Percentiles rank a stretch among this genome's conserved stretches.
Evolutionary conservation across 2,113 vertebrate species (phyloP).

Genomic region (Mormyrus lacerda): DNA sequence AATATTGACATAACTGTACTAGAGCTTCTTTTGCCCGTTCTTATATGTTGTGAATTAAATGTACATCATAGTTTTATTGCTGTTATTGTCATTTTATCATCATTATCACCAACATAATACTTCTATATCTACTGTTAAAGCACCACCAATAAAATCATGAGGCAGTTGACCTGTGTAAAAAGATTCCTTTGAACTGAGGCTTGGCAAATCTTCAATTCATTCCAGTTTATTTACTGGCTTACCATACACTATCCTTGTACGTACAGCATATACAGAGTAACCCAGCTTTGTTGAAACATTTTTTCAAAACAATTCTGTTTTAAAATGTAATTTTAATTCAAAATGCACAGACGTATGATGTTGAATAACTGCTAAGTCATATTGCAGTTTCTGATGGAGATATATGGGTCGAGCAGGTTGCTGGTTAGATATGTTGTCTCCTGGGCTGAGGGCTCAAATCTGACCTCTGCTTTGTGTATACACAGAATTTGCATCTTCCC

Average conservation of each 20-base stretch:
- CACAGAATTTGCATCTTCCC: no score
- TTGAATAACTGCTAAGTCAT: no score
- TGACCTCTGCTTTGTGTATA: neutral
- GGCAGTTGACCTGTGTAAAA: neutral
- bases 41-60: neutral
- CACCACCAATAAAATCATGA: neutral
- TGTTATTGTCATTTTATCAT: neutral
- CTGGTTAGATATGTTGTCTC: neutral
- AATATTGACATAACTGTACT: neutral
- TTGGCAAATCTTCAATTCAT: neutral
- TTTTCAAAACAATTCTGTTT: neutral
- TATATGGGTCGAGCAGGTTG: neutral
- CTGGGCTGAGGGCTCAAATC: neutral
- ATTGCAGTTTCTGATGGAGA: no score
- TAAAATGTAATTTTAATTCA: neutral
- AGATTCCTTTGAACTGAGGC: neutral
- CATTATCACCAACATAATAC: neutral
- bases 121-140: neutral
- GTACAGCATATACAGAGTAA: neutral
- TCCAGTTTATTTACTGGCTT: neutral
- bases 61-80: neutral
- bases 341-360: neutral
- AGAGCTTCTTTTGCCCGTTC: neutral
- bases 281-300: neutral
- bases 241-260: neutral